Percentiles rank a stretch among this genome's conserved stretches.
These are phyloP conservation scores for Oenanthe oenanthe DNA, from an alignment of 2,113 vertebrate species.

Conservation along the genomic window DNA sequence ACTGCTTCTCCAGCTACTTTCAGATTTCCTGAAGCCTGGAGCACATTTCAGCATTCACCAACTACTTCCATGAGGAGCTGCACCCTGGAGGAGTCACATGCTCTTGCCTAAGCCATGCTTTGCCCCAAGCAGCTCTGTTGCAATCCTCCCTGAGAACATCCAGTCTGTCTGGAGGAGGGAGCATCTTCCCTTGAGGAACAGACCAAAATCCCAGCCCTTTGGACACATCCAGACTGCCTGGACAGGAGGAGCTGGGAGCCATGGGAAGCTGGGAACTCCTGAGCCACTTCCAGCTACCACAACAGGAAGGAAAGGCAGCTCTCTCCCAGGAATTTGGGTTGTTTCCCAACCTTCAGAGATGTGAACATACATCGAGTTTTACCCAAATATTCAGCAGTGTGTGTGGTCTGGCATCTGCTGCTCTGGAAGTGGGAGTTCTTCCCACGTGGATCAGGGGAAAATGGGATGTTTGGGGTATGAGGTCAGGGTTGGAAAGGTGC, in stretches of 20 bases:
- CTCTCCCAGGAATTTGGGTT: neutral
- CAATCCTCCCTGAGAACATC: neutral
- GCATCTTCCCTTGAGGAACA: neutral
- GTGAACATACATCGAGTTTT: neutral
- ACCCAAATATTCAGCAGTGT: neutral
- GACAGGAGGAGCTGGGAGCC: neutral
- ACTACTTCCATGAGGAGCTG: neutral
- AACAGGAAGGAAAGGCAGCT: neutral
- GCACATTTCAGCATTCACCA: neutral
- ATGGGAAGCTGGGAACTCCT: neutral
- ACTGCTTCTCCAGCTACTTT: neutral
- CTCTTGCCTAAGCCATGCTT: neutral
- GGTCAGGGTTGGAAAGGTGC: neutral
- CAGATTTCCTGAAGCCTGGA: neutral
- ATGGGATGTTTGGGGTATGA: neutral
- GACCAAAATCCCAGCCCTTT: neutral
- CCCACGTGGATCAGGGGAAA: rapidly evolving
- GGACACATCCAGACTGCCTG: neutral
- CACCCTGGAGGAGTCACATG: neutral
- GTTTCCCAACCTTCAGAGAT: neutral
- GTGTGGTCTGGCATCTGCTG: neutral
- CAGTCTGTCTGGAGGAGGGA: neutral
- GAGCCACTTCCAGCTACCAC: neutral
- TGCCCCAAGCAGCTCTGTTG: neutral
- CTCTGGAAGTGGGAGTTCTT: neutral